Conservation (phyloP, 2,888 invertebrate genomes). For the Ligdia adustata region DNA sequence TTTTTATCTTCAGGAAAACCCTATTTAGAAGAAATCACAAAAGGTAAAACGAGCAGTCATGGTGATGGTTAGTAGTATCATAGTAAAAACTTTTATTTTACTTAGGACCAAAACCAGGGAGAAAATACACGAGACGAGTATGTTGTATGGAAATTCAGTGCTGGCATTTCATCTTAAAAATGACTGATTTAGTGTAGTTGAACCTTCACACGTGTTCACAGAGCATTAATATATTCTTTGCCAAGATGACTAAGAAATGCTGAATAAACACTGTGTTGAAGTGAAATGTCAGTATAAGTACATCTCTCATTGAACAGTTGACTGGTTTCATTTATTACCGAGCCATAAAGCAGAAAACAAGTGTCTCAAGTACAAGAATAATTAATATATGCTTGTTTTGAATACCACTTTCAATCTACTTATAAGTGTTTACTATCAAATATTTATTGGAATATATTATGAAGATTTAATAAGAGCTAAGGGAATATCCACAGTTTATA, state of each 20-base stretch:
- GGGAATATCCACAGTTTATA: too few relatives aligned
- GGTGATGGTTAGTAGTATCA: too few relatives aligned
- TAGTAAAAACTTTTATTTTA: too few relatives aligned
- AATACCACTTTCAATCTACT: too few relatives aligned
- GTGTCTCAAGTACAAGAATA: neutral
- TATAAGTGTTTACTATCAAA: too few relatives aligned
- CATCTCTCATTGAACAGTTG: constrained; percentile 32
- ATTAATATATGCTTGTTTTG: neutral
- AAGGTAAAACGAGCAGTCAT: too few relatives aligned
- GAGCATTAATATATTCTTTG: constrained; percentile 5
- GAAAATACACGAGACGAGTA: too few relatives aligned
- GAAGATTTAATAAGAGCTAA: too few relatives aligned
- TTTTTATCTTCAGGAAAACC: too few relatives aligned
- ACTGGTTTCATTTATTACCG: constrained; percentile 44
- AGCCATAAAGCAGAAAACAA: constrained; percentile 36
- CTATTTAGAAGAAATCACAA: too few relatives aligned
- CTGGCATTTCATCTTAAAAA: neutral
- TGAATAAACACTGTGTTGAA: constrained; percentile 3
- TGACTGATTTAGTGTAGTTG: neutral
- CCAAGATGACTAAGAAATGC: constrained; percentile 7
- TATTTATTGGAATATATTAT: neutral
- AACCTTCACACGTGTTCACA: neutral
- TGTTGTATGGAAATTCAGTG: too few relatives aligned
- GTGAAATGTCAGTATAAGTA: constrained; percentile 12
- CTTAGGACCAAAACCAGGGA: too few relatives aligned